These are phyloP conservation scores for Parelbella ahira DNA, from an alignment of 2,888 invertebrate genomes.

Conservation along the genomic window DNA sequence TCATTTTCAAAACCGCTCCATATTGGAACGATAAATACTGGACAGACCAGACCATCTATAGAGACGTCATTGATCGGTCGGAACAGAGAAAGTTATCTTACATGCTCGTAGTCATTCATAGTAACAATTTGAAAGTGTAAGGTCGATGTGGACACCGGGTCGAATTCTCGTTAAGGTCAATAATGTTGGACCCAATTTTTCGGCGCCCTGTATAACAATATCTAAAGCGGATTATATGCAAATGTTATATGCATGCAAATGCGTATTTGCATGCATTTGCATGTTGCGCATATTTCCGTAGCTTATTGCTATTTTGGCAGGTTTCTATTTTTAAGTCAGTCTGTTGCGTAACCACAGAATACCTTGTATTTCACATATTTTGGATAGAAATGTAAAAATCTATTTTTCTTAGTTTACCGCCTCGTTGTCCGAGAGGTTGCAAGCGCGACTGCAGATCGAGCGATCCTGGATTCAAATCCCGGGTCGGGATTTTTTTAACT, in stretches of 20 bases:
- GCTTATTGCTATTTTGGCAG: conserved; percentile 17
- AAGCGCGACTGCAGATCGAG: too few relatives aligned
- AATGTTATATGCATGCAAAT: conserved; percentile 24
- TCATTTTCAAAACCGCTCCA: not conserved
- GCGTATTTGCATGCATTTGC: conserved; percentile 15
- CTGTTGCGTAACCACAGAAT: too few relatives aligned
- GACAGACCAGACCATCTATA: conserved; percentile 52
- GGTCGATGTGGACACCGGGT: conserved; percentile 35
- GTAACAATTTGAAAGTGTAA: conserved; percentile 68
- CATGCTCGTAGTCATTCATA: conserved; percentile 47
- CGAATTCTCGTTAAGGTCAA: conserved; percentile 13
- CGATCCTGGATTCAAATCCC: too few relatives aligned
- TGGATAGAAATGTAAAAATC: too few relatives aligned
- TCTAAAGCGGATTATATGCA: conserved; percentile 20
- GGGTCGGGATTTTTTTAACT: too few relatives aligned
- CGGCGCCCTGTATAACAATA: conserved; percentile 1
- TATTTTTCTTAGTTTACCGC: too few relatives aligned
- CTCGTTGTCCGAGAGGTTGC: too few relatives aligned
- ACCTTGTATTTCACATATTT: too few relatives aligned
- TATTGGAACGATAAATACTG: conserved; percentile 29
- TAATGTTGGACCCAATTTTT: conserved; percentile 10
- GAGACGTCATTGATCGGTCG: conserved; percentile 38
- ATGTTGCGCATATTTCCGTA: conserved; percentile 10
- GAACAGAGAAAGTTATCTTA: conserved; percentile 56
- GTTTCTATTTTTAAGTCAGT: too few relatives aligned